Conservation (phyloP, 2,797 vertebrate species). For the Xenopus petersii region DNA sequence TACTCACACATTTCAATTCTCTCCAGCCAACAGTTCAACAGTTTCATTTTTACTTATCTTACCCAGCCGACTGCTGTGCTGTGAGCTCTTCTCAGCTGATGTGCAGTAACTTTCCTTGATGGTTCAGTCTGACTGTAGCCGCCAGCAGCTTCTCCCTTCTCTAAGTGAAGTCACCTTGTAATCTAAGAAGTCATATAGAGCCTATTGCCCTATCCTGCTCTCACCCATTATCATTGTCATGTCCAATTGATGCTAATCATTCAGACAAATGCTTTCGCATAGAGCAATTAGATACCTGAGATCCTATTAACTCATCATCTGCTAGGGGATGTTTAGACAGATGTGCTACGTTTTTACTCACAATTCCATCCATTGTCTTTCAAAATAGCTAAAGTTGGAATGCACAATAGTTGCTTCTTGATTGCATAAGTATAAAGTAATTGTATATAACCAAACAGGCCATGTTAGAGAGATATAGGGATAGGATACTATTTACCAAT, state of each 20-base stretch:
- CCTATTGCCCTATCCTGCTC: background rate
- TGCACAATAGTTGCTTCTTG: too few species aligned
- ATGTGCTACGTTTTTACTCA: too few species aligned
- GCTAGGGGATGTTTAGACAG: background rate
- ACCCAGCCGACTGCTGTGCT: conserved; percentile 4
- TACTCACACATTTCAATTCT: too few species aligned
- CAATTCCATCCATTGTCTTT: too few species aligned
- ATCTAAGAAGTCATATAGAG: conserved; percentile 34
- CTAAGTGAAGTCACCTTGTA: conserved; percentile 49
- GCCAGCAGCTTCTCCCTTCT: conserved; percentile 27
- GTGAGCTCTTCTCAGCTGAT: conserved; percentile 9
- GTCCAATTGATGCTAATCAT: conserved; percentile 39
- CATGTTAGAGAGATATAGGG: too few species aligned
- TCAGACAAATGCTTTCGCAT: conserved; percentile 32
- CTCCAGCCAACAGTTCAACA: too few species aligned
- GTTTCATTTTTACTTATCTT: background rate
- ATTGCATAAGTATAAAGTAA: too few species aligned
- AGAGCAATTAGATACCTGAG: conserved; percentile 24
- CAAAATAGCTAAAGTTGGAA: too few species aligned
- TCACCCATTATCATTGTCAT: conserved; percentile 29
- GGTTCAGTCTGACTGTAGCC: conserved; percentile 15
- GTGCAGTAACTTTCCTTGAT: conserved; percentile 34
- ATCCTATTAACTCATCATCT: conserved; percentile 28
- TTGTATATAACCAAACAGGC: too few species aligned
- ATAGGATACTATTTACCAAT: too few species aligned